phyloP scores from a whole-genome alignment of 2,888 invertebrate genomes.

The Thyatira batis region DNA sequence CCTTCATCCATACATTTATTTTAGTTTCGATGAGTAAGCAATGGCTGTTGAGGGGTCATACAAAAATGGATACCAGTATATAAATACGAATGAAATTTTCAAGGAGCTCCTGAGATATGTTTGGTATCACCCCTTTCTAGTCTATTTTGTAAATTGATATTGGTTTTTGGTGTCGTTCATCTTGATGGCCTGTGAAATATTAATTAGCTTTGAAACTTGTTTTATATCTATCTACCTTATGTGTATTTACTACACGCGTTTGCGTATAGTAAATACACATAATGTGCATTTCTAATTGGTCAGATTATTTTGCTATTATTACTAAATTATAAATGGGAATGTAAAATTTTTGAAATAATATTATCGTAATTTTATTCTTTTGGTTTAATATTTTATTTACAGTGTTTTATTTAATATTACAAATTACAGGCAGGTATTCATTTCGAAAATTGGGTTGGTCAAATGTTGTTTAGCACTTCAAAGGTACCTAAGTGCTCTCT shows the following conservation, averaged over 20 bases:
- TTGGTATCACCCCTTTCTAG: constrained; percentile 62
- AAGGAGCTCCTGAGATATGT: constrained; percentile 63
- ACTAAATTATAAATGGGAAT: too few species aligned
- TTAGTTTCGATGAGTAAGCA: constrained; percentile 10
- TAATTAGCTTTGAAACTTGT: constrained; percentile 36
- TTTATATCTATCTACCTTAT: background rate
- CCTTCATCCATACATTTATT: constrained; percentile 9
- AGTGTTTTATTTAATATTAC: too few species aligned
- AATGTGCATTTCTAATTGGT: too few species aligned
- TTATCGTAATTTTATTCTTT: too few species aligned
- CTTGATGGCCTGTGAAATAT: constrained; percentile 49
- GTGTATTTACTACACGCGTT: background rate
- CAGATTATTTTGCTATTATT: too few species aligned
- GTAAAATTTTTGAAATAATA: too few species aligned
- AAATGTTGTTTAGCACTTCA: too few species aligned
- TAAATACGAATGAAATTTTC: constrained; percentile 75
- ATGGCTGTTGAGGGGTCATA: constrained; percentile 35
- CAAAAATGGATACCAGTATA: constrained; percentile 45
- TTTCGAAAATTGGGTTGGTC: too few species aligned
- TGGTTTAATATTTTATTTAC: too few species aligned
- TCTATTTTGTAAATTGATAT: constrained; percentile 73
- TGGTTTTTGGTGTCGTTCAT: constrained; percentile 55
- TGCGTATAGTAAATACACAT: too few species aligned
- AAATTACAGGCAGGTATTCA: too few species aligned
- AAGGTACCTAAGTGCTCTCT: too few species aligned